Percentiles rank a stretch among this genome's conserved stretches.
Conservation (phyloP, 2,888 invertebrate species). For the Aspidiotus rigidus region DNA sequence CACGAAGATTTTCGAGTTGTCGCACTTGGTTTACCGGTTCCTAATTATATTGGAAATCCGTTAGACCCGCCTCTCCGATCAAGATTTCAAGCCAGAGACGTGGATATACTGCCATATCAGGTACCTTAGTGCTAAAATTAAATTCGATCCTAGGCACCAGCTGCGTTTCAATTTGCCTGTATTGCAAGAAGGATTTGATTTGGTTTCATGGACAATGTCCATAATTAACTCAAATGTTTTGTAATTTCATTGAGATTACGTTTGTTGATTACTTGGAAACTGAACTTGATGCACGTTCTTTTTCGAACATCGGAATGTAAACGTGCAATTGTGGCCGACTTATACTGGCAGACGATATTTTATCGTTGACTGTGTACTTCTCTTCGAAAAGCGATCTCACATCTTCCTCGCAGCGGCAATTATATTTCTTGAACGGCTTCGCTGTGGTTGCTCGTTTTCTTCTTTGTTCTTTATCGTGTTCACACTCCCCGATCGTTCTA, state of each 20-base stretch:
- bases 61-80: constrained; percentile 91
- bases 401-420: background rate
- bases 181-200: too few relatives aligned
- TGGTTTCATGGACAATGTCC: too few relatives aligned
- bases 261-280: background rate
- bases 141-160: too few relatives aligned
- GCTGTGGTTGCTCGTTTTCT: background rate
- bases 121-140: constrained; percentile 43
- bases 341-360: background rate
- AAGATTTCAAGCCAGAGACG: constrained; percentile 85
- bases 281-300: background rate
- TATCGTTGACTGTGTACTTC: background rate
- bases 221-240: too few relatives aligned
- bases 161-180: too few relatives aligned
- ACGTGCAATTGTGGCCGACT: background rate
- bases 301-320: constrained; percentile 1
- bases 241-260: too few relatives aligned
- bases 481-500: background rate
- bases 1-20: constrained; percentile 87
- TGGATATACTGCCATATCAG: constrained; percentile 58
- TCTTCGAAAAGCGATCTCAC: background rate
- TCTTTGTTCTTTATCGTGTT: background rate
- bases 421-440: background rate
- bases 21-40: constrained; percentile 83
- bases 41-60: constrained; percentile 81